phyloP scores from a whole-genome alignment of 2,888 invertebrate species.

The Polymixis flavicincta region DNA sequence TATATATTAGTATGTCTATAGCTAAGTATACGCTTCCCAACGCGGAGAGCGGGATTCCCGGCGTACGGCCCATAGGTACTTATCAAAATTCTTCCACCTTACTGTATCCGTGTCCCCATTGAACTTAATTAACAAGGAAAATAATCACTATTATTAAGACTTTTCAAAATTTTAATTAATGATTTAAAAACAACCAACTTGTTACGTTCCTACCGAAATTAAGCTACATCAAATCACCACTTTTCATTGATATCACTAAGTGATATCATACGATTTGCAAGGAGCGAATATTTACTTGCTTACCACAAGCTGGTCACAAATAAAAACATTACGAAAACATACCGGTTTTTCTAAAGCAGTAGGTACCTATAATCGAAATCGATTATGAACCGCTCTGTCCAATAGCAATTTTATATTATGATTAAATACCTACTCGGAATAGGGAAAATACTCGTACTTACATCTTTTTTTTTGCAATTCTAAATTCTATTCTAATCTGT shows the following conservation, averaged over 20 bases:
- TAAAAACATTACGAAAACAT: neutral
- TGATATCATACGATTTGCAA: neutral
- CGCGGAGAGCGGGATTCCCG: neutral
- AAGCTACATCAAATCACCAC: neutral
- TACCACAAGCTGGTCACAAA: neutral
- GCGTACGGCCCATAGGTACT: neutral
- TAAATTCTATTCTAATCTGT: neutral
- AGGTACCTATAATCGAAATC: neutral
- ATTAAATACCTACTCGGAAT: neutral
- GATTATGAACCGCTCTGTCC: neutral
- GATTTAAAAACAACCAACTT: neutral
- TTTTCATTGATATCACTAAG: neutral
- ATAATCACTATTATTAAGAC: too few species aligned
- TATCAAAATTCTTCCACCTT: neutral
- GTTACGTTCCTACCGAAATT: neutral
- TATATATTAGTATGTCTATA: too few species aligned
- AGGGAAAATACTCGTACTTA: neutral
- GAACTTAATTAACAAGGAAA: too few species aligned
- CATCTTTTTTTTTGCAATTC: neutral
- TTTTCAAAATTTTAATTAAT: too few species aligned
- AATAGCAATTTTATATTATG: neutral
- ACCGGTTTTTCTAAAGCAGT: slow-evolving; percentile 1
- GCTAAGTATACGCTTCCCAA: neutral
- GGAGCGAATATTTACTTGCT: neutral
- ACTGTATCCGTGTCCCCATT: neutral